A percentile compares a stretch with the other conserved stretches of the same genome.
phyloP scores from a whole-genome alignment of 2,888 invertebrate genomes.

The Acanthosepion pharaonis region DNA sequence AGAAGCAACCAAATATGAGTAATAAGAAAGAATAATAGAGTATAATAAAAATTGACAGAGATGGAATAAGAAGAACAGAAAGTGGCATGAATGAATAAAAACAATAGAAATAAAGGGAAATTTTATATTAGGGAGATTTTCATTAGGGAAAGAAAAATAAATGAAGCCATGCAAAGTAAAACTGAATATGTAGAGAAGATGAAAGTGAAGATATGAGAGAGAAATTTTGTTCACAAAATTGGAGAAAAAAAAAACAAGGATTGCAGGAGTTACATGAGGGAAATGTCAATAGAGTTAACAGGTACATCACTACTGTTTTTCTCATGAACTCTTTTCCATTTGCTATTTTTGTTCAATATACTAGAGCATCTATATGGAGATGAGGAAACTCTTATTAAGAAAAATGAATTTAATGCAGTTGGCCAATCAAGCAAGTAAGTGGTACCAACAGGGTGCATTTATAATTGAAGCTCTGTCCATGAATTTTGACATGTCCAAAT shows the following conservation, averaged over 20 bases:
- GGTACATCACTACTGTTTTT: not conserved
- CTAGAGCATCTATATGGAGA: not conserved
- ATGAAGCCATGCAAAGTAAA: no score
- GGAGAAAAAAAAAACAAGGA: not conserved
- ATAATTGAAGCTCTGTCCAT: not conserved
- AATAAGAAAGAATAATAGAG: no score
- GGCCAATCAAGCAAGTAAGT: not conserved
- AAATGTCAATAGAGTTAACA: not conserved
- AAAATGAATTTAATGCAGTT: not conserved
- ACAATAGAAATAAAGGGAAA: no score
- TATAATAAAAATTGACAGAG: no score
- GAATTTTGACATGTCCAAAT: slow-evolving; percentile 22
- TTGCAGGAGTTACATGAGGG: not conserved
- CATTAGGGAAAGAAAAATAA: no score
- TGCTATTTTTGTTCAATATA: not conserved
- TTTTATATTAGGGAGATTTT: no score
- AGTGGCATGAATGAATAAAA: no score
- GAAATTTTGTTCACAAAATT: not conserved
- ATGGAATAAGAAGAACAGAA: no score
- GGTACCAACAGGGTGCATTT: not conserved
- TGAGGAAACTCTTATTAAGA: not conserved
- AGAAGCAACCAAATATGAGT: no score
- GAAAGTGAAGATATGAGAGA: not conserved
- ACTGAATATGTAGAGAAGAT: not conserved
- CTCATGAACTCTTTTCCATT: no score